These are phyloP conservation scores for Catocala fraxini DNA, from an alignment of 2,888 invertebrate genomes.

Conservation along the genomic window DNA sequence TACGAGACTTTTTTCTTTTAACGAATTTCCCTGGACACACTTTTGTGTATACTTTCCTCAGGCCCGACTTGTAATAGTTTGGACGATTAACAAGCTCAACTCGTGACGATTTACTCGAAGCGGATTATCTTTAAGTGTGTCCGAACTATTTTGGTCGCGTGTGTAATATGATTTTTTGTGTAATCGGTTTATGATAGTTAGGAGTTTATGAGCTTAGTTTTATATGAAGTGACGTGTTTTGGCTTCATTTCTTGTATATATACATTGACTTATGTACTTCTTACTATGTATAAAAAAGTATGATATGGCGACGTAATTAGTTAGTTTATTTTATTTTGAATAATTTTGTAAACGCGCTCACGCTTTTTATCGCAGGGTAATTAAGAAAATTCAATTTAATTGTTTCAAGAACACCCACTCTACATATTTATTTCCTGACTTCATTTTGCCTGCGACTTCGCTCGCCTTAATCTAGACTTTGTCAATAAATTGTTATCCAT, in stretches of 20 bases:
- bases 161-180: slow-evolving; percentile 48
- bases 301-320: too few species aligned
- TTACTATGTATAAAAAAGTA: too few species aligned
- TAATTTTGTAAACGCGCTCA: too few species aligned
- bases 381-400: too few species aligned
- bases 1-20: slow-evolving; percentile 68
- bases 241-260: not conserved
- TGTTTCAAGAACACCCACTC: too few species aligned
- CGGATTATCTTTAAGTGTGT: slow-evolving; percentile 48
- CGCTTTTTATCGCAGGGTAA: too few species aligned
- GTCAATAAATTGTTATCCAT: too few species aligned
- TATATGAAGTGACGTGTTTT: slow-evolving; percentile 11
- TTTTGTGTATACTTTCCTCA: slow-evolving; percentile 53
- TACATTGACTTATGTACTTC: not conserved
- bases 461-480: too few species aligned
- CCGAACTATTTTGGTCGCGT: slow-evolving; percentile 41
- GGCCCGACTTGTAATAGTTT: slow-evolving; percentile 49
- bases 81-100: slow-evolving; percentile 47
- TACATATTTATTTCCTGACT: too few species aligned
- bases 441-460: too few species aligned
- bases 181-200: slow-evolving; percentile 38
- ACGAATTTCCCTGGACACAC: slow-evolving; percentile 65
- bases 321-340: too few species aligned
- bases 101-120: slow-evolving; percentile 42
- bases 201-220: slow-evolving; percentile 19